These are phyloP conservation scores for Philonicus albiceps DNA, from an alignment of 2,888 invertebrate species.

Conservation along the genomic window DNA sequence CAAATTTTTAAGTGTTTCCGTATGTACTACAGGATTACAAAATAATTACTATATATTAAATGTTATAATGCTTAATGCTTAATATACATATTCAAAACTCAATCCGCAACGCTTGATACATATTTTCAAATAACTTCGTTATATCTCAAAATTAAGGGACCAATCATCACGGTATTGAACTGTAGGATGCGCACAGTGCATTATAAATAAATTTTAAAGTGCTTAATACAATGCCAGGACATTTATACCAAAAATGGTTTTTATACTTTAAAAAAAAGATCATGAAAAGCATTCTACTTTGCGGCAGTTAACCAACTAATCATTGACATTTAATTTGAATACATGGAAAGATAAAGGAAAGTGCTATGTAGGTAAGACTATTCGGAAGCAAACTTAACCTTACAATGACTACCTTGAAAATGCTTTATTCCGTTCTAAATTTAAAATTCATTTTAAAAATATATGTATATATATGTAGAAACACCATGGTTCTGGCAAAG, in stretches of 20 bases:
- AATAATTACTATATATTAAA: too few species aligned
- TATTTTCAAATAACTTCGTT: not conserved
- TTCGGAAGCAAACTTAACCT: not conserved
- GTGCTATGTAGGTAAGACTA: not conserved
- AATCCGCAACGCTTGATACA: too few species aligned
- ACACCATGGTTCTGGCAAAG: not conserved
- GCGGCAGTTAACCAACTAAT: not conserved
- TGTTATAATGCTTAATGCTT: too few species aligned
- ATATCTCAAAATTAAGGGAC: not conserved
- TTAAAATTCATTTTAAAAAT: not conserved
- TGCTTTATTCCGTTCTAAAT: not conserved
- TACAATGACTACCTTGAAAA: not conserved
- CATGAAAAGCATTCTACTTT: not conserved
- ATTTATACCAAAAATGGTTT: not conserved
- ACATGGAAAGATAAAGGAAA: not conserved
- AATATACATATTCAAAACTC: too few species aligned
- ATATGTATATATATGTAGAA: not conserved
- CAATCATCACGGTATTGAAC: not conserved
- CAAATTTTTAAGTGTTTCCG: too few species aligned
- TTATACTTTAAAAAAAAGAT: not conserved
- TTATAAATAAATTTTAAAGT: not conserved
- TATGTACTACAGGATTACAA: too few species aligned
- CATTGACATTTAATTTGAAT: slow-evolving; percentile 15
- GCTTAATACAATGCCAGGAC: not conserved
- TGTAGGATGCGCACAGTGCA: not conserved